Conservation (phyloP, 2,888 invertebrate species). For the Cheilosia soror region DNA sequence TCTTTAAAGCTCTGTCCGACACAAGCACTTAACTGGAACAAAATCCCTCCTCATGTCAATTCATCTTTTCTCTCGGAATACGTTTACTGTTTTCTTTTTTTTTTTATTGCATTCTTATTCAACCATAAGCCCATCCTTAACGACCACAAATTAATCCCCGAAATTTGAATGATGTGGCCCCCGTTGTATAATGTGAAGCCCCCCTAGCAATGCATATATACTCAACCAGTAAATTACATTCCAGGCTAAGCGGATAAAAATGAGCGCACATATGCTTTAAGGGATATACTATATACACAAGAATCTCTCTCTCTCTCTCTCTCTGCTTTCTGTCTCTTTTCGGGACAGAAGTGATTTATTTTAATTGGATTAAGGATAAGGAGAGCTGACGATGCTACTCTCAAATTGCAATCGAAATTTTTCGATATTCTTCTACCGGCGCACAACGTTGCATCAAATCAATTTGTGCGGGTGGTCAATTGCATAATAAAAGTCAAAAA, state of each 20-base stretch:
- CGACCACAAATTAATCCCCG: constrained; percentile 74
- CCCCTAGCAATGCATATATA: constrained; percentile 59
- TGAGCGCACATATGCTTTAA: constrained; percentile 53
- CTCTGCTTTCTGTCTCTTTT: not conserved
- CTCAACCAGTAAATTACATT: constrained; percentile 68
- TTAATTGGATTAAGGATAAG: constrained; percentile 72
- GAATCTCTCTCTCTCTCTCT: not conserved
- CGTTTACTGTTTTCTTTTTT: not conserved
- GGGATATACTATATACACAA: constrained; percentile 13
- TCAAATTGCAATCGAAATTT: constrained; percentile 46
- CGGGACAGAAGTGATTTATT: constrained; percentile 74
- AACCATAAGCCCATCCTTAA: constrained; percentile 74
- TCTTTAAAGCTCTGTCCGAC: constrained; percentile 41
- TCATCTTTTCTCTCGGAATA: constrained; percentile 46
- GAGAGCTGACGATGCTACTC: constrained; percentile 9
- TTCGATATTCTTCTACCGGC: constrained; percentile 1
- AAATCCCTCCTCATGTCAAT: constrained; percentile 69
- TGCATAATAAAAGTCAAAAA: constrained; percentile 71
- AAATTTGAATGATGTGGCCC: constrained; percentile 74
- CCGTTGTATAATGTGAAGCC: constrained; percentile 66
- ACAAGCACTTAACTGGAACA: constrained; percentile 67
- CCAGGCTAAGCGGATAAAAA: constrained; percentile 71
- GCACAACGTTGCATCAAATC: constrained; percentile 49
- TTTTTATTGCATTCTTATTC: constrained; percentile 64
- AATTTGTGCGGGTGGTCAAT: constrained; percentile 75